Percentiles rank a stretch among this genome's conserved stretches.
Evolutionary conservation across 2,113 vertebrate species (phyloP).

Genomic region (Microcebus tavaratra): DNA sequence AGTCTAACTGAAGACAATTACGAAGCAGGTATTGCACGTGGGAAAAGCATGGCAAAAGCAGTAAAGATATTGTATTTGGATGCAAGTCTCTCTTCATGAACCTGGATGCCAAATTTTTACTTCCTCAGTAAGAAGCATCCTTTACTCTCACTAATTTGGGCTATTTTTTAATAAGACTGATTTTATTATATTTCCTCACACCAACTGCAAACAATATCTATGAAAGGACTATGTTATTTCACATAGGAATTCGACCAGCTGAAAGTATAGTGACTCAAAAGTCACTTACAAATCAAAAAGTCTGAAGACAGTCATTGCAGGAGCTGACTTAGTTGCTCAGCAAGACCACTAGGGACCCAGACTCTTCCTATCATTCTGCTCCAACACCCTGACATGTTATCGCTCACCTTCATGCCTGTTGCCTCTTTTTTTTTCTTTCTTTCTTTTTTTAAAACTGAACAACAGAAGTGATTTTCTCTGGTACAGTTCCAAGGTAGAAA

Average conservation of each 20-base stretch:
- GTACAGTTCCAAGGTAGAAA: slow-evolving; percentile 87
- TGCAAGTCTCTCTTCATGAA: background rate
- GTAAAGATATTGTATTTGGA: background rate
- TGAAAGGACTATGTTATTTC: background rate
- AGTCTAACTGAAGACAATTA: background rate
- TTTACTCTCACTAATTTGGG: background rate
- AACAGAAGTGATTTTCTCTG: slow-evolving; percentile 86
- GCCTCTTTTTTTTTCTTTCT: background rate
- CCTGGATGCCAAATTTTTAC: background rate
- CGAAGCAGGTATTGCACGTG: background rate
- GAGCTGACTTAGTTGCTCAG: background rate
- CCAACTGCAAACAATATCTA: background rate
- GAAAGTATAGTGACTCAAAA: background rate
- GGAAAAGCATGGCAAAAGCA: background rate
- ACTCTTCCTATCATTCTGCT: background rate
- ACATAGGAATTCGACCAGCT: background rate
- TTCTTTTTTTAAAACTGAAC: slow-evolving; percentile 72
- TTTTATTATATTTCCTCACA: background rate
- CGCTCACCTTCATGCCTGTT: background rate
- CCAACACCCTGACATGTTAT: background rate
- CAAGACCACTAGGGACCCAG: no score
- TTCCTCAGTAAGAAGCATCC: background rate
- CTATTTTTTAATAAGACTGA: background rate
- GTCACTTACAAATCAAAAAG: background rate
- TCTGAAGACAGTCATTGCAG: background rate